Evolutionary conservation across 2,113 vertebrate species (phyloP).

Genomic region (Macquaria australasica): DNA sequence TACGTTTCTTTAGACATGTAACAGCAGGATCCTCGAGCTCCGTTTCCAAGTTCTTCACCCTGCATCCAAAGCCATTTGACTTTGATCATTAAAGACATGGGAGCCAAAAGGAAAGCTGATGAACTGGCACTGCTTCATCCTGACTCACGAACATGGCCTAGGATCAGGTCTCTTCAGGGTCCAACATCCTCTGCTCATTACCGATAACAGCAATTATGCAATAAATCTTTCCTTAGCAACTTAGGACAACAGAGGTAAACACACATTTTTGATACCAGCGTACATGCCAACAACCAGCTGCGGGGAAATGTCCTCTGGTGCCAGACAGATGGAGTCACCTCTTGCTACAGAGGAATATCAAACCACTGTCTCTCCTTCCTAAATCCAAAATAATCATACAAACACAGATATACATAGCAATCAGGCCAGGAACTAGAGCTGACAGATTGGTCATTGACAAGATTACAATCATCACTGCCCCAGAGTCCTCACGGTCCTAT

Average conservation of each 20-base stretch:
- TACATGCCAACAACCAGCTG: constrained; percentile 58
- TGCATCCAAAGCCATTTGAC: constrained; percentile 31
- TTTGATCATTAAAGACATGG: constrained; percentile 44
- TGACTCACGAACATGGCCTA: constrained; percentile 68
- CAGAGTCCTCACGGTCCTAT: constrained; percentile 28
- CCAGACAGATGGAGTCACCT: constrained; percentile 72
- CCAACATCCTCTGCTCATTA: constrained; percentile 69
- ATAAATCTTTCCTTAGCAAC: constrained; percentile 79
- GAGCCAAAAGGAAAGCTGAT: constrained; percentile 54
- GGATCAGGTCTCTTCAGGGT: constrained; percentile 61
- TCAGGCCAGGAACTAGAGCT: constrained; percentile 31
- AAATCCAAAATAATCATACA: constrained; percentile 48
- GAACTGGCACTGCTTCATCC: constrained; percentile 59
- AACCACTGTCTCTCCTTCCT: constrained; percentile 20
- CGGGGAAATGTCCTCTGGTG: constrained; percentile 64
- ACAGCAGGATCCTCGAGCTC: constrained; percentile 42
- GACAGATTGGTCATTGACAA: constrained; percentile 50
- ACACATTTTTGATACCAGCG: constrained; percentile 53
- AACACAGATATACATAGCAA: constrained; percentile 54
- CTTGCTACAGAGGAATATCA: constrained; percentile 31
- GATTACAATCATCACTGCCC: constrained; percentile 59
- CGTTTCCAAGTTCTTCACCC: constrained; percentile 26
- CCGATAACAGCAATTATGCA: constrained; percentile 72
- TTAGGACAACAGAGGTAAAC: constrained; percentile 73
- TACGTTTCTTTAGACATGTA: constrained; percentile 52